These are phyloP conservation scores for Porites cylindrica DNA, from an alignment of 92 coral and sea anemone genomes.

Conservation along the genomic window DNA sequence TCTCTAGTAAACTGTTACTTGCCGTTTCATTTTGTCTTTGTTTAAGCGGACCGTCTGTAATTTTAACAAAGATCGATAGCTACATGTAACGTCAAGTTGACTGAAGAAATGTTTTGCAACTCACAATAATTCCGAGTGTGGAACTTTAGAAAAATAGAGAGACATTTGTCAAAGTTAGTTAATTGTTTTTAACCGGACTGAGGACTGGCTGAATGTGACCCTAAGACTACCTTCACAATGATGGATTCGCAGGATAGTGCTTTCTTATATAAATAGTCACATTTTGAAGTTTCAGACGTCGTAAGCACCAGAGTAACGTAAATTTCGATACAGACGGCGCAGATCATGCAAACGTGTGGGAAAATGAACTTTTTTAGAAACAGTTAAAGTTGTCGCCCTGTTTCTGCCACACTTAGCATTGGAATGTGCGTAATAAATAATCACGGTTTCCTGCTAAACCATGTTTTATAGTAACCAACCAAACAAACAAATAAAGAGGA, in stretches of 20 bases:
- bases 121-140: background rate
- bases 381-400: background rate
- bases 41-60: background rate
- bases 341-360: too few species aligned
- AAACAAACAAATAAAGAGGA: background rate
- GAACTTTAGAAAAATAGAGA: background rate
- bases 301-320: too few species aligned
- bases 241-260: background rate
- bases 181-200: background rate
- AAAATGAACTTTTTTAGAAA: too few species aligned
- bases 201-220: background rate
- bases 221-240: background rate
- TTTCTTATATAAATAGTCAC: background rate
- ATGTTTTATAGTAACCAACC: background rate
- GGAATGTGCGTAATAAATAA: background rate
- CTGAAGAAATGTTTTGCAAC: background rate
- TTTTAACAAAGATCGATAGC: background rate
- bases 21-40: background rate
- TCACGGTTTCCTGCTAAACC: slow-evolving; percentile 33
- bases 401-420: background rate
- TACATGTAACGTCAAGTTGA: background rate
- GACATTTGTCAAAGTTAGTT: background rate
- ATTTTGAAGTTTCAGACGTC: too few species aligned
- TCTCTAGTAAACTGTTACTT: background rate
- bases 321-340: too few species aligned